Conservation (phyloP, 2,797 vertebrate species). For the Monodelphis domestica region DNA sequence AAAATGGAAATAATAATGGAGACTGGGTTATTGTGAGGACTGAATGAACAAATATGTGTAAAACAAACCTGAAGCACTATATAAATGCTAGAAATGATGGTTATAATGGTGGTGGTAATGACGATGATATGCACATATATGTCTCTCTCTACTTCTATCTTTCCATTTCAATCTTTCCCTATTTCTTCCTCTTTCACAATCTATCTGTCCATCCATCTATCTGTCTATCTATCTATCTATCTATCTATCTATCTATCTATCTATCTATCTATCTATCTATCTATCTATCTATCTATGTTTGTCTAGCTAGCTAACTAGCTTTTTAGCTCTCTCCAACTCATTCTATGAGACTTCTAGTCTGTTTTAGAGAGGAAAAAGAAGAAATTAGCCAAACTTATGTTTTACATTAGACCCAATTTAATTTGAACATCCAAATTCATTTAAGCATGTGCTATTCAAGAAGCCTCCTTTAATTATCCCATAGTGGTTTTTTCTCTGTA, state of each 20-base stretch:
- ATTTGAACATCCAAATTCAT: not conserved
- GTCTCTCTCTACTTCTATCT: no score
- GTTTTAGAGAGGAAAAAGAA: not conserved
- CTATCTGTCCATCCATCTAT: no score
- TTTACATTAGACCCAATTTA: not conserved
- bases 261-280: no score
- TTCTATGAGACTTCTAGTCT: not conserved
- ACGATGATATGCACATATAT: no score
- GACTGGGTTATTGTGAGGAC: not conserved
- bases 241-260: not conserved
- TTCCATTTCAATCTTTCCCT: no score
- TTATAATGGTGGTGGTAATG: not conserved
- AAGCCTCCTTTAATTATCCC: not conserved
- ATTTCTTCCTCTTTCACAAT: no score
- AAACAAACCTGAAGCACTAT: not conserved
- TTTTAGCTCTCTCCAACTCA: not conserved
- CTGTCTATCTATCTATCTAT: no score
- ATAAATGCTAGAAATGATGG: not conserved
- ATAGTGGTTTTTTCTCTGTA: not conserved
- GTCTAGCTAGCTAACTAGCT: no score
- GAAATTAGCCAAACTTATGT: not conserved
- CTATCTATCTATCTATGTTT: not conserved
- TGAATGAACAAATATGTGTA: not conserved
- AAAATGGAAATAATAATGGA: not conserved
- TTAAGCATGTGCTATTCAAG: not conserved